These are phyloP conservation scores for Tetheella fluctuosa DNA, from an alignment of 2,888 invertebrate species.

Conservation along the genomic window DNA sequence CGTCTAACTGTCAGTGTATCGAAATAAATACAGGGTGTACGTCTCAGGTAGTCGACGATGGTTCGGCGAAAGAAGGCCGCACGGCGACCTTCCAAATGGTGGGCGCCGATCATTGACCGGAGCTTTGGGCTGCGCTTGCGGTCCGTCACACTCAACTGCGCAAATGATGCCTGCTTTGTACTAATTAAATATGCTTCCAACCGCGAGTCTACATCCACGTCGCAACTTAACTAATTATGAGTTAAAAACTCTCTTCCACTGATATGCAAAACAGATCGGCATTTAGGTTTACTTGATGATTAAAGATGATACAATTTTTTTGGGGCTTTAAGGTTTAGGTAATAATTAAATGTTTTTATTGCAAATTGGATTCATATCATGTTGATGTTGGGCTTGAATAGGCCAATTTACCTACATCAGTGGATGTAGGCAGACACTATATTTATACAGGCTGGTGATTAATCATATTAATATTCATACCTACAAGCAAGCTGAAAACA, in stretches of 20 bases:
- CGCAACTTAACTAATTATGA: constrained; percentile 37
- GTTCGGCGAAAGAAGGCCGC: constrained; percentile 79
- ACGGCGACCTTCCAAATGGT: constrained; percentile 79
- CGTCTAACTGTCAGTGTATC: constrained; percentile 77
- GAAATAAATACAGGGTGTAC: constrained; percentile 77
- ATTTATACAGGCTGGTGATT: no score
- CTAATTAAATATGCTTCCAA: not conserved
- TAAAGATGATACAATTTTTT: no score
- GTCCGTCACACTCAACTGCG: constrained; percentile 55
- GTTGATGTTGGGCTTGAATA: no score
- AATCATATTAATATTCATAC: no score
- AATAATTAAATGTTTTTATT: no score
- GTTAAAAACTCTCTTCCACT: not conserved
- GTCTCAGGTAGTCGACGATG: constrained; percentile 60
- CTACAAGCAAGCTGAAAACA: no score
- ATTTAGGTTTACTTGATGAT: no score
- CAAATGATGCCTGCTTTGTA: constrained; percentile 35
- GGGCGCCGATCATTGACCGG: constrained; percentile 76
- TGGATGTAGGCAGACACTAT: no score
- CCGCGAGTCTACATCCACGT: constrained; percentile 39
- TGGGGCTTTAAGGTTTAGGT: no score
- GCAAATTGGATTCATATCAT: no score
- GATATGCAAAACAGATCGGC: no score
- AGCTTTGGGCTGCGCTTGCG: constrained; percentile 45
- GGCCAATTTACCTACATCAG: no score